Evolutionary conservation across 2,113 vertebrate species (phyloP).

Genomic region (Parus major): DNA sequence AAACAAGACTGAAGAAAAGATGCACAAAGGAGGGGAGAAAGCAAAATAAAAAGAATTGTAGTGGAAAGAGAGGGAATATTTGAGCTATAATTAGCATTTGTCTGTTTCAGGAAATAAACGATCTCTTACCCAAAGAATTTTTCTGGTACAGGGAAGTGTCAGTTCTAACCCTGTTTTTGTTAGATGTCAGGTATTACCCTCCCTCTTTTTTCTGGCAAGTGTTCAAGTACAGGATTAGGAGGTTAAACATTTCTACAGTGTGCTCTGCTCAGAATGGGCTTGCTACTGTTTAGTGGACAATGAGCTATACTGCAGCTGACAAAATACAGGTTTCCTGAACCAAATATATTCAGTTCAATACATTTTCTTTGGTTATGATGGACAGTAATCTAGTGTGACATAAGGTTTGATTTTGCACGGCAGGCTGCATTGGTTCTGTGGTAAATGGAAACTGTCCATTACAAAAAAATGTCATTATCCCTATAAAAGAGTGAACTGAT

Average conservation of each 20-base stretch:
- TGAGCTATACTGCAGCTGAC: constrained; percentile 48
- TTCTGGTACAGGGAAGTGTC: background rate
- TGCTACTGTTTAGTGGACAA: constrained; percentile 36
- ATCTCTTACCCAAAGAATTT: constrained; percentile 13
- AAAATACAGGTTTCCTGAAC: constrained; percentile 60
- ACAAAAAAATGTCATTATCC: constrained; percentile 33
- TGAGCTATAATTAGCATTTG: background rate
- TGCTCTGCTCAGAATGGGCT: constrained; percentile 9
- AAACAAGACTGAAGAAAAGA: background rate
- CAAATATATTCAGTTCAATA: constrained; percentile 34
- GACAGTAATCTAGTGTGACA: constrained; percentile 60
- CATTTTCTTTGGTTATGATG: constrained; percentile 48
- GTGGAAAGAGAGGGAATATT: background rate
- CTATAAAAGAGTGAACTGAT: background rate
- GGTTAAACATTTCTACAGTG: constrained; percentile 27
- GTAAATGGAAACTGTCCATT: constrained; percentile 43
- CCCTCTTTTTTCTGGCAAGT: constrained; percentile 7
- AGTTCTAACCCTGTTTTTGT: background rate
- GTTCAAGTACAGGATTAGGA: constrained; percentile 33
- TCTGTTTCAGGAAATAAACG: constrained; percentile 9
- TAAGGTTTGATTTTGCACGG: constrained; percentile 50
- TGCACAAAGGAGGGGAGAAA: background rate
- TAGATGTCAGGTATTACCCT: background rate
- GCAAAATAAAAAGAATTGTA: background rate
- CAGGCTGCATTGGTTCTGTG: constrained; percentile 31